Conservation (phyloP, 1,140 invertebrate species). For the Polypedilum pembai region DNA sequence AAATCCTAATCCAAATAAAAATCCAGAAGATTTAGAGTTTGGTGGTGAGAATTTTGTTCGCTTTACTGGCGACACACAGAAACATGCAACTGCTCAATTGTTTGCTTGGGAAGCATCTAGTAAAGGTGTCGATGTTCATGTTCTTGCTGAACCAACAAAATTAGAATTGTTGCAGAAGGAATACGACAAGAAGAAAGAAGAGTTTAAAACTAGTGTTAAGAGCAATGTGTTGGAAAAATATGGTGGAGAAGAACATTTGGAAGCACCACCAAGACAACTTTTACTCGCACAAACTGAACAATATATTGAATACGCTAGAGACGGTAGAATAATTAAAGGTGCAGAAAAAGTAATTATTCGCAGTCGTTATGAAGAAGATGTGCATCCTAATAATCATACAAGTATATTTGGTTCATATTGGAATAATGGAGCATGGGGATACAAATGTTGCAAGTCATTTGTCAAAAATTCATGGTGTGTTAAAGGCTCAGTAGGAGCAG, state of each 20-base stretch:
- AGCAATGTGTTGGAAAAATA: constrained; percentile 76
- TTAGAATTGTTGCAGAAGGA: constrained; percentile 85
- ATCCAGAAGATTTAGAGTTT: constrained; percentile 70
- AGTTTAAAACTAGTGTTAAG: constrained; percentile 71
- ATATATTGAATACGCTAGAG: constrained; percentile 92
- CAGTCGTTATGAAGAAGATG: constrained; percentile 90
- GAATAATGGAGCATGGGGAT: constrained; percentile 89
- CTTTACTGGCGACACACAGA: constrained; percentile 85
- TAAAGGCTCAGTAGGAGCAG: not conserved
- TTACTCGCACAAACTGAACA: constrained; percentile 91
- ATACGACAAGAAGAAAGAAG: constrained; percentile 81
- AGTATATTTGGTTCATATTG: constrained; percentile 95
- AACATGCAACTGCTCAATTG: constrained; percentile 84
- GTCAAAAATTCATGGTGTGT: constrained; percentile 53
- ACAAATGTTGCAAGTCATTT: constrained; percentile 89
- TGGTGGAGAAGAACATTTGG: constrained; percentile 85
- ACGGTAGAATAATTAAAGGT: constrained; percentile 77
- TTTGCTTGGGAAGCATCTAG: constrained; percentile 98
- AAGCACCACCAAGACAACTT: constrained; percentile 75
- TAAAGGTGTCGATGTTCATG: constrained; percentile 89
- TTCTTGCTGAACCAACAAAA: constrained; percentile 96
- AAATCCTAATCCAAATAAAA: constrained; percentile 77
- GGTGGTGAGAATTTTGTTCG: constrained; percentile 94
- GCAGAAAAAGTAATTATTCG: constrained; percentile 75
- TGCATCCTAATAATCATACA: constrained; percentile 86